Conservation (phyloP, 2,888 invertebrate genomes). For the Megalurothrips usitatus region DNA sequence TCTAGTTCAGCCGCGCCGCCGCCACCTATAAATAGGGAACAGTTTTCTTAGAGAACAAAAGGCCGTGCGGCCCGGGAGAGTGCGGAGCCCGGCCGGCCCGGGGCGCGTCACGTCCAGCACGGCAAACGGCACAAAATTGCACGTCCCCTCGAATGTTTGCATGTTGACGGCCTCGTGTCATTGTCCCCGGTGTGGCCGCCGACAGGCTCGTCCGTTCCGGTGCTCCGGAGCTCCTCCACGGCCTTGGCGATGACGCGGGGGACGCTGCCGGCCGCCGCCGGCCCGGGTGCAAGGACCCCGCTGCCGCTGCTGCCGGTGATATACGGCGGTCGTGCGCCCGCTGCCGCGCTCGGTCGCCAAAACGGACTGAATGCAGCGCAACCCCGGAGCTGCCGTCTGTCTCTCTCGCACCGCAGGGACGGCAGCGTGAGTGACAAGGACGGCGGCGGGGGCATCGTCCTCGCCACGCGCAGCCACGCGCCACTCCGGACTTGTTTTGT, state of each 20-base stretch:
- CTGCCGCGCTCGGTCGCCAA: background rate
- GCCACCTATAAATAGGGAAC: too few relatives aligned
- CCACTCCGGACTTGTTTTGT: background rate
- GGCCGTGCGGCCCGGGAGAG: too few relatives aligned
- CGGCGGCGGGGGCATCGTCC: too few relatives aligned
- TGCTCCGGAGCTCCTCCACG: too few relatives aligned
- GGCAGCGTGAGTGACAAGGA: too few relatives aligned
- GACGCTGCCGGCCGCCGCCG: too few relatives aligned
- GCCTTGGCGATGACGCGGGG: background rate
- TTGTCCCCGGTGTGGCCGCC: background rate
- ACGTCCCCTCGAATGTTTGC: too few relatives aligned
- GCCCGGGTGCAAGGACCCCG: background rate
- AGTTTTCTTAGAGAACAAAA: too few relatives aligned
- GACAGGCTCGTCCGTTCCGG: background rate
- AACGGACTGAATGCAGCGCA: background rate
- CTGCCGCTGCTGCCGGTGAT: background rate
- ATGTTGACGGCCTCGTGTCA: background rate
- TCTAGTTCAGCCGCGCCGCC: too few relatives aligned
- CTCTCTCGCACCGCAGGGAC: background rate
- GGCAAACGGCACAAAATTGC: too few relatives aligned
- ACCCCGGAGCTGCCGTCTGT: background rate
- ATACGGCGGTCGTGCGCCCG: background rate
- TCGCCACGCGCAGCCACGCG: slow-evolving; percentile 6
- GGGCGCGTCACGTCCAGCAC: too few relatives aligned
- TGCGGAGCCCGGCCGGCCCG: too few relatives aligned